Evolutionary conservation across 2,797 vertebrate genomes (phyloP).

Genomic region (Sardinella longiceps): DNA sequence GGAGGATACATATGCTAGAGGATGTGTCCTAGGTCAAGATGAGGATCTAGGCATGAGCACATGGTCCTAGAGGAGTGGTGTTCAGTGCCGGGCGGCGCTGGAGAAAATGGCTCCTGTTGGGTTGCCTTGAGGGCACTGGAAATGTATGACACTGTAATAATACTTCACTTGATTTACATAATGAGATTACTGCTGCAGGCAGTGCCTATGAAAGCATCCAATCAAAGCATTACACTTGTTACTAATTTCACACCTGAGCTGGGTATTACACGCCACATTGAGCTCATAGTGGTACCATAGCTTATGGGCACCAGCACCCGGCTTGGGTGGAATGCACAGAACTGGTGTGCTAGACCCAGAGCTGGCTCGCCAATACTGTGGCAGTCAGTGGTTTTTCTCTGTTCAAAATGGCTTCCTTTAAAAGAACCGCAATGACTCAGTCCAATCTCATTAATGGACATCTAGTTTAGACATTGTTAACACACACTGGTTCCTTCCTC

Average conservation of each 20-base stretch:
- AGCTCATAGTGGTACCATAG: background rate
- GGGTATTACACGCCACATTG: background rate
- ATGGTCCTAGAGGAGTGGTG: background rate
- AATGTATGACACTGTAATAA: background rate
- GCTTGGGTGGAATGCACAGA: too few relatives aligned
- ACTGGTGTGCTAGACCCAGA: too few relatives aligned
- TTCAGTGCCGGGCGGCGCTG: background rate
- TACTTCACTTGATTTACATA: constrained; percentile 15
- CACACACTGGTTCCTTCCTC: too few relatives aligned
- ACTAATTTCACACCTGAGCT: constrained; percentile 12
- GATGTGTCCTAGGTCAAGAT: background rate
- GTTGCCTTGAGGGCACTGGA: background rate
- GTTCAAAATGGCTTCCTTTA: background rate
- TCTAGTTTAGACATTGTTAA: background rate
- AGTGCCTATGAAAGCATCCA: background rate
- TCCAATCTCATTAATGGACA: background rate
- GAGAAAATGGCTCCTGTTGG: background rate
- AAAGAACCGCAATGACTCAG: background rate
- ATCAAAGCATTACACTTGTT: background rate
- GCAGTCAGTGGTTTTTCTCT: background rate
- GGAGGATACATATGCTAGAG: background rate
- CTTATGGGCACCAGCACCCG: too few relatives aligned
- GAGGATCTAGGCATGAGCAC: background rate
- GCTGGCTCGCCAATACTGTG: too few relatives aligned
- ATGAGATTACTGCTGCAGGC: background rate